Percentiles rank a stretch among this genome's conserved stretches.
Conservation (phyloP, 1,140 invertebrate species). For the Drosophila subpulchrella region DNA sequence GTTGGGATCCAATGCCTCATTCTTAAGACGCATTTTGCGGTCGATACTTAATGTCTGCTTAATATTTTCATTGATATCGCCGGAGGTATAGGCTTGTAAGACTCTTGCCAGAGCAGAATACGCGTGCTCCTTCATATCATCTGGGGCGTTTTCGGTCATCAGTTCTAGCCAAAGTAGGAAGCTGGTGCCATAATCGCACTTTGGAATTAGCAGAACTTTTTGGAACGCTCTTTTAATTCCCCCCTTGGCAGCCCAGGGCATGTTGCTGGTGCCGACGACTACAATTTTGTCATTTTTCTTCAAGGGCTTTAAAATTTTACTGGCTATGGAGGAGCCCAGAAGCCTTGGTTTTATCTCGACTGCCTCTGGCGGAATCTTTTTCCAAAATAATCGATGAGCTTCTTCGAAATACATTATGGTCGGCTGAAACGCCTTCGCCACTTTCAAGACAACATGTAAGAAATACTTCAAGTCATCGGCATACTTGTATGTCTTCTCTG, state of each 20-base stretch:
- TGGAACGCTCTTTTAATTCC: conserved; percentile 85
- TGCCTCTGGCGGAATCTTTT: conserved; percentile 86
- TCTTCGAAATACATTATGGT: conserved; percentile 92
- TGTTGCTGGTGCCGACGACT: conserved; percentile 87
- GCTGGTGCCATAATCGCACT: conserved; percentile 89
- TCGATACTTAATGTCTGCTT: conserved; percentile 70
- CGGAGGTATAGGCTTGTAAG: conserved; percentile 88
- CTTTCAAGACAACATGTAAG: conserved; percentile 83
- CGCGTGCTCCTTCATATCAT: conserved; percentile 86
- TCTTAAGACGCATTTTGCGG: conserved; percentile 61
- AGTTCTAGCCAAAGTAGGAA: conserved; percentile 87
- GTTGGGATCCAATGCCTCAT: conserved; percentile 45
- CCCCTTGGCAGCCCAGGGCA: conserved; percentile 86
- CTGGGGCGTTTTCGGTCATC: conserved; percentile 86
- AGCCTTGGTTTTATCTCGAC: conserved; percentile 85
- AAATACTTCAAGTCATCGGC: conserved; percentile 87
- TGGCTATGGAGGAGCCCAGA: conserved; percentile 87
- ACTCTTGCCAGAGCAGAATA: conserved; percentile 88
- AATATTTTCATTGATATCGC: conserved; percentile 86
- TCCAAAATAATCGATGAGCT: conserved; percentile 92
- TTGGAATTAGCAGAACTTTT: conserved; percentile 75
- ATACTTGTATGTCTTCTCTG: conserved; percentile 91
- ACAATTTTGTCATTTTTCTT: conserved; percentile 87
- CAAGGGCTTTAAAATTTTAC: conserved; percentile 87
- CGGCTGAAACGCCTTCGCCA: conserved; percentile 89